Base-by-base conservation (phyloP, 2,888 invertebrate species). In the Autographa gamma region DNA sequence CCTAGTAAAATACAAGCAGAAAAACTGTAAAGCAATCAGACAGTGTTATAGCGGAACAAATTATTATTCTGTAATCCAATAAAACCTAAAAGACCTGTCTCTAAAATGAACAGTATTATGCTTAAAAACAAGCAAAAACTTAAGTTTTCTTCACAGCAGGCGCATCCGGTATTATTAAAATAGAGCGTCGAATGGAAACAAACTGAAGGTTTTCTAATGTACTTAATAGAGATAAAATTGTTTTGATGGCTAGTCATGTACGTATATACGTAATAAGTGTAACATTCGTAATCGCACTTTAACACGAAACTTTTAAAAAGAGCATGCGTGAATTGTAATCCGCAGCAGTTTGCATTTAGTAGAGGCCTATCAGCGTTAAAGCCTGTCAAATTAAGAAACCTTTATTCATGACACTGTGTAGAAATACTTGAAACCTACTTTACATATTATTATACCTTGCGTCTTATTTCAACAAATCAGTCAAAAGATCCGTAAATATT, bases 241-340 rank as follows among this genome's bases (percentile, higher is more conserved):
- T 84, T 84, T 85, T 88, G 83, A 85, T 87, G 83, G 82, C 80
- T 48, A 63, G 77, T 69, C 48, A 48, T 48, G 7, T 79, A 80
- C 85, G 88, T 86, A 89, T 84, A 82, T 77, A 25, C 69, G 64
- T 82, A 75, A 77, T 77, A 84, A 82, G 72, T 74, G 73, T 79
- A 82, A 80, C 75, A 63, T 75, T 65, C 60, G 61, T 82, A 84
- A 82, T 75, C 66, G 75, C 66, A 75, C 63, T 72, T 79, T 60
- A 75, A 74, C 82, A 82, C 82, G 84, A 62, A 69, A 79, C 69
- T 62, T 67, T 65, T 73, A 76, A 68, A 66, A 58, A 38, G 68
- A 73, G 69, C 79, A 76, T 66, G 72, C 74, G 66, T 76, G 65
- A 70, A 43, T 31, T 72, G 70, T 65, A 56, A 72, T 79, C 60